Base-by-base conservation (phyloP, 1,140 invertebrate species). In the Panonychus citri region DNA sequence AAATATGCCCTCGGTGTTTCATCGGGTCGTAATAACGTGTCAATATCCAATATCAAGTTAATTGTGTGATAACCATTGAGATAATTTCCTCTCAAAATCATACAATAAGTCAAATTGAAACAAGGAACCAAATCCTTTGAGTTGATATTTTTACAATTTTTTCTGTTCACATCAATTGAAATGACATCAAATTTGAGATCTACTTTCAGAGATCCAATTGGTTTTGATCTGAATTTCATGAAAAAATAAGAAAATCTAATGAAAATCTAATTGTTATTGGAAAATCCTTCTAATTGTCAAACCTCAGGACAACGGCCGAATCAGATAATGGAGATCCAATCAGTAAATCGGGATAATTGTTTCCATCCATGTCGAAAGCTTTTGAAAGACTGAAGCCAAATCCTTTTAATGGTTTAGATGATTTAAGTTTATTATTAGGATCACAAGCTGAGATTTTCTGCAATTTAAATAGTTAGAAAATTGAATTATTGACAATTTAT, bases 301-400 rank as follows among this genome's bases (percentile, higher is more conserved):
- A 51, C 49, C 56, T 37, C 7, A 57, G 28, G 3, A 58, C 21
- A 15, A 60, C 19, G 0, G 56, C 56, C 13, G 43, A 54, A 39
- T 58, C 54, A 24, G 55, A 57, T 5, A 58, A 17, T 37, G 60
- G 59, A 13, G 59, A 37, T 21, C 59, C 59, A 27, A 60, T 37
- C 3, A 60, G 39, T 25, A 60, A 21, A 48, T 60, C 59, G 25
- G 40, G 60, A 30, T 46, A 57, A 10, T 27, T 26, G 39, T 60
- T 60, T 1, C n/a, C 19, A 48, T 60, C 59, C 19, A 60, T 30
- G 34, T 60, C 59, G 4, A 46, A 21, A 24, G 19, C 28, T n/a
- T 21, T 27, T 15, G 42, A 21, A 19, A 60, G 55, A 40, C 43
- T 57, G 13, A 48, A 34, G 15, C 59, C 59, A 28, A 60, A 60